These are phyloP conservation scores for Orbicella faveolata DNA, from an alignment of 64 coral and sea anemone species.

Conservation along the genomic window DNA sequence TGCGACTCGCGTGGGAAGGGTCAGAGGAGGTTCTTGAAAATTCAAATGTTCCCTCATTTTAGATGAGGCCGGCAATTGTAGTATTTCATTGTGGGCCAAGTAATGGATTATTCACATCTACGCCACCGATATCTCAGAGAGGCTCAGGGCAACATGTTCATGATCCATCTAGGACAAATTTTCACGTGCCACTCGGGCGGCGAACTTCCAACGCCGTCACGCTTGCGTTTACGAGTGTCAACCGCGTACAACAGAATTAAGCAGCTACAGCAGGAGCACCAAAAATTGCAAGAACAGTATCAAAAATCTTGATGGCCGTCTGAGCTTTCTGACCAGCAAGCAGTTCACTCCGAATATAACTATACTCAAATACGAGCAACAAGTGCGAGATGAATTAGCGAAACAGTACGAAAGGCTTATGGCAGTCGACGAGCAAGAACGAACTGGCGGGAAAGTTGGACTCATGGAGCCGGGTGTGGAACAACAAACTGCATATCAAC, in stretches of 20 bases:
- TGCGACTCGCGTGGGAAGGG: constrained; percentile 39
- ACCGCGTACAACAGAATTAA: constrained; percentile 67
- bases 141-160: constrained; percentile 49
- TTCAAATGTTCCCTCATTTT: not conserved
- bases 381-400: constrained; percentile 91
- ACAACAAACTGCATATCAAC: not conserved
- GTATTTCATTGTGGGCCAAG: constrained; percentile 69
- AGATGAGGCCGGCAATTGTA: constrained; percentile 62
- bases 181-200: constrained; percentile 55
- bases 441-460: constrained; percentile 4
- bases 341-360: constrained; percentile 79
- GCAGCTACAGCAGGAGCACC: constrained; percentile 88
- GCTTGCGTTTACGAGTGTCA: constrained; percentile 67
- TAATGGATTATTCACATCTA: not conserved
- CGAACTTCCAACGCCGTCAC: constrained; percentile 85
- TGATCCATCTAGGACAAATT: constrained; percentile 10
- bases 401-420: constrained; percentile 87
- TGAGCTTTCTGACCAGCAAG: constrained; percentile 83
- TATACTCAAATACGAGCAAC: constrained; percentile 52
- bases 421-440: constrained; percentile 73
- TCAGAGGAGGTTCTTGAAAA: constrained; percentile 43
- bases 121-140: not conserved
- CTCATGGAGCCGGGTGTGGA: constrained; percentile 27
- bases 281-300: constrained; percentile 94
- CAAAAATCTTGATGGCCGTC: constrained; percentile 83